phyloP scores from a whole-genome alignment of 1,140 invertebrate species.

The Drosophila jambulina region DNA sequence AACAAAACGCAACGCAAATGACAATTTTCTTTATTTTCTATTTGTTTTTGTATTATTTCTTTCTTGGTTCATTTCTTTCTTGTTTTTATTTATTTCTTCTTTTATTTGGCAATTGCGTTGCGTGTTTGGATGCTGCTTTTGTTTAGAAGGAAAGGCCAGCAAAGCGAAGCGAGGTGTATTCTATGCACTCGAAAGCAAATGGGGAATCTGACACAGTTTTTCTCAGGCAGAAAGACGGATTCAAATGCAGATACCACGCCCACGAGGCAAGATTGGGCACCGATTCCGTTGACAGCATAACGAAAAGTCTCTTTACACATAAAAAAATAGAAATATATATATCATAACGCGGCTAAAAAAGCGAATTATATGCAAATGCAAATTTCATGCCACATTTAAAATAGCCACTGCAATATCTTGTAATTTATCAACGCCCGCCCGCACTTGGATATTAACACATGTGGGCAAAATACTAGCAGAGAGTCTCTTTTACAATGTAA shows the following conservation, averaged over 20 bases:
- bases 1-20: conserved; percentile 59
- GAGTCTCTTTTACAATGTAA: no score
- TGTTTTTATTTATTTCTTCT: conserved; percentile 7
- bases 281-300: conserved; percentile 69
- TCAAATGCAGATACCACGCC: conserved; percentile 49
- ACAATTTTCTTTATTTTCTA: conserved; percentile 60
- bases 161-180: conserved; percentile 52
- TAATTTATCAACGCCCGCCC: conserved; percentile 80
- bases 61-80: conserved; percentile 8
- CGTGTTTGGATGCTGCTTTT: conserved; percentile 28
- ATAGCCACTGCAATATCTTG: conserved; percentile 76
- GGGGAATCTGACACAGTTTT: conserved; percentile 78
- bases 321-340: not conserved
- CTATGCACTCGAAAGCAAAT: conserved; percentile 71
- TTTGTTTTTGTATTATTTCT: conserved; percentile 15
- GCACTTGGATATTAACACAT: conserved; percentile 1
- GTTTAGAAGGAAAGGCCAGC: conserved; percentile 37
- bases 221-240: conserved; percentile 40
- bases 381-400: conserved; percentile 82
- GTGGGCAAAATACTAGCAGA: not conserved
- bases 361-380: conserved; percentile 70
- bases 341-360: conserved; percentile 35
- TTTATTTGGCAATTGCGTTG: conserved; percentile 50
- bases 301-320: conserved; percentile 13
- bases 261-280: conserved; percentile 58